Evolutionary conservation across 2,888 invertebrate species (phyloP).

Genomic region (Melinaea menophilus): DNA sequence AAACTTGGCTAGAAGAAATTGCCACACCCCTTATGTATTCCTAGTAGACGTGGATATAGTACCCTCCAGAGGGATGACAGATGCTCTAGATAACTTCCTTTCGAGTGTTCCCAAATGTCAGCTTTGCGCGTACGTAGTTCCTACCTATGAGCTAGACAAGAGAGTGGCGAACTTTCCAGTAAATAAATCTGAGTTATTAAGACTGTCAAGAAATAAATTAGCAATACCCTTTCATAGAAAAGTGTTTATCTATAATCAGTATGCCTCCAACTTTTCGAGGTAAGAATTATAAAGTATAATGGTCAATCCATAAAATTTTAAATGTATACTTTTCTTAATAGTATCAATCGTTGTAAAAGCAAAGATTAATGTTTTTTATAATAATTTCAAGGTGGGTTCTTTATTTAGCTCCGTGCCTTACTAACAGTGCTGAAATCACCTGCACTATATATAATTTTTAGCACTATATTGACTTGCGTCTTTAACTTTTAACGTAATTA

Average conservation of each 20-base stretch:
- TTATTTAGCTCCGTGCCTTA: too few relatives aligned
- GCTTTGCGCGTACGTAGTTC: conserved; percentile 91
- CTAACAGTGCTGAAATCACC: too few relatives aligned
- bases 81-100: conserved; percentile 83
- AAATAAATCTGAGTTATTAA: conserved; percentile 87
- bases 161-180: conserved; percentile 85
- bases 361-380: too few relatives aligned
- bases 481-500: too few relatives aligned
- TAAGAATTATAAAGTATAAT: conserved; percentile 52
- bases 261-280: conserved; percentile 93
- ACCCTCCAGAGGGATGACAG: conserved; percentile 85
- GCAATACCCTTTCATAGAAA: conserved; percentile 94
- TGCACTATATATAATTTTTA: too few relatives aligned
- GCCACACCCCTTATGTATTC: conserved; percentile 88
- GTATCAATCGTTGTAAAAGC: too few relatives aligned
- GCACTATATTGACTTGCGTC: too few relatives aligned
- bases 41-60: conserved; percentile 93
- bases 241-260: conserved; percentile 95
- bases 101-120: conserved; percentile 76
- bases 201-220: conserved; percentile 86
- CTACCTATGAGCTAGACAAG: conserved; percentile 91
- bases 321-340: neutral
- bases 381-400: too few relatives aligned
- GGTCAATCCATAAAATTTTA: neutral
- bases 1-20: conserved; percentile 91